Evolutionary conservation across 2,797 vertebrate genomes (phyloP).

Genomic region (Muscicapa comitata): DNA sequence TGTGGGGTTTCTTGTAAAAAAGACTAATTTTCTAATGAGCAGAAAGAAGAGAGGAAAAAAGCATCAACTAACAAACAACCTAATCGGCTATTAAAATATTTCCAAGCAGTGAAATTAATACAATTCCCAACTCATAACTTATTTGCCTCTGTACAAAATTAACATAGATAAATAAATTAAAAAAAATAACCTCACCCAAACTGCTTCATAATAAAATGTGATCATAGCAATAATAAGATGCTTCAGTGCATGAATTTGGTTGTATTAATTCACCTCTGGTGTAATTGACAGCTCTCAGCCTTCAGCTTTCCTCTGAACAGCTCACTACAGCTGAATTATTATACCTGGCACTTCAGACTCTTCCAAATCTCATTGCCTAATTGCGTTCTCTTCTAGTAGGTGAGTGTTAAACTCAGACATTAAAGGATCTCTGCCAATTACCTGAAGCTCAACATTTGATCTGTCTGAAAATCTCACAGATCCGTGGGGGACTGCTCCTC

Average conservation of each 20-base stretch:
- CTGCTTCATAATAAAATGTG: constrained; percentile 71
- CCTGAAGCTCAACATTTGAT: constrained; percentile 65
- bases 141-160: constrained; percentile 71
- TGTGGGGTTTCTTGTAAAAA: neutral
- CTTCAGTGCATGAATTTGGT: constrained; percentile 65
- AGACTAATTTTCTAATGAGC: constrained; percentile 27
- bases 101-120: constrained; percentile 72
- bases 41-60: neutral
- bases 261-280: constrained; percentile 70
- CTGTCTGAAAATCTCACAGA: constrained; percentile 48
- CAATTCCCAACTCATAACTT: constrained; percentile 73
- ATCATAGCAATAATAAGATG: constrained; percentile 57
- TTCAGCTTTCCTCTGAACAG: constrained; percentile 56
- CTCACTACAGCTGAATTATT: constrained; percentile 56
- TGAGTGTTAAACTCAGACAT: constrained; percentile 69
- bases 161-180: constrained; percentile 78
- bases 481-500: constrained; percentile 15
- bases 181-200: constrained; percentile 67
- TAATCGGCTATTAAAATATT: constrained; percentile 61
- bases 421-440: constrained; percentile 69
- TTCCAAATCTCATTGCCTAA: constrained; percentile 64
- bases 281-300: constrained; percentile 70
- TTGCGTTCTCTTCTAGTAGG: constrained; percentile 60
- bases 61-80: neutral
- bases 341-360: constrained; percentile 58